Base-by-base conservation (phyloP, 2,888 invertebrate species). In the Phalera bucephala region DNA sequence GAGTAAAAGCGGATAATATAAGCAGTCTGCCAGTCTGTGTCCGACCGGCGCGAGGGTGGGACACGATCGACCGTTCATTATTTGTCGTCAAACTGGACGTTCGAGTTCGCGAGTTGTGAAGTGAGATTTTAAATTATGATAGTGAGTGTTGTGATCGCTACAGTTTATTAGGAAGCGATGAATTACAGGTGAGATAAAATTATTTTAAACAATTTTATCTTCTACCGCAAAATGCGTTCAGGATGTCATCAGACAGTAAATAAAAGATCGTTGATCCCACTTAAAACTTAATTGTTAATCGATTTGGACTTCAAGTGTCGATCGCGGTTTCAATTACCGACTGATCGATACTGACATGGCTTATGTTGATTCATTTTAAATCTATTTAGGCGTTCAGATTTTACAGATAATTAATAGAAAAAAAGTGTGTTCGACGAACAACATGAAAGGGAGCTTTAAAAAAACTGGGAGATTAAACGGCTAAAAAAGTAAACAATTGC, bases 231-330 rank as follows among this genome's bases (percentile, higher is more conserved):
- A 82, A 73, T 75, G 64, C 42, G 52, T 56, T 57, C 60, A 50
- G 66, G 61, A 73, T 71, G 55, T 53, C 61, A 58, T 63, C 56
- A 52, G 61, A 49, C 58, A 37, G 60, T 68, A 67, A 72, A 67
- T 65, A 63, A 63, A 70, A 77, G 83, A 84, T 72, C 83, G 63
- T 83, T 82, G 84, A 82, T 84, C 84, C 83, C 85, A 80, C 78
- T 82, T 75, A 54, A 68, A 70, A 72, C 51, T 74, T 81, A 79
- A 81, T 80, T 77, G 75, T 66, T 58, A 66, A 73, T 72, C 69
- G 70, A 74, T 74, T 73, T 58, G 53, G 56, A 68, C 50, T 69
- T 70, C 60, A 48, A 76, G 62, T 68, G 69, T 63, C 63, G 56
- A 60, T 60, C 44, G 36, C 39, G 41, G 45, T 58, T 45, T 43